Evolutionary conservation across 2,888 invertebrate genomes (phyloP).

Genomic region (Cryptus viduatorius): DNA sequence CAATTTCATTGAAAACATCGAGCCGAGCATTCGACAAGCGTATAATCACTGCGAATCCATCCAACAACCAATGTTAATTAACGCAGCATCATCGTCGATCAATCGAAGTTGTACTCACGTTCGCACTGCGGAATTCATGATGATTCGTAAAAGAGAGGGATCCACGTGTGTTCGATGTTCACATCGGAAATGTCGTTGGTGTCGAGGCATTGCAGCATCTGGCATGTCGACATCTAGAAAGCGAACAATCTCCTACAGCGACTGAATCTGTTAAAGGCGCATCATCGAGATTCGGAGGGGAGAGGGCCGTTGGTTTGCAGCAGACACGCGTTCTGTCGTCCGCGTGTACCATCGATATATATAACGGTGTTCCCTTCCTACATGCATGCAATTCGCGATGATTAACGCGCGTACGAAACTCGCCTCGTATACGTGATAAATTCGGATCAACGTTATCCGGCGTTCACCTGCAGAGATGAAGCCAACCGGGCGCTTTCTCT

Average conservation of each 20-base stretch:
- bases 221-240: conserved; percentile 35
- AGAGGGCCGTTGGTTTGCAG: conserved; percentile 14
- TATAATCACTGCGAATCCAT: conserved; percentile 30
- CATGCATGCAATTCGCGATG: conserved; percentile 53
- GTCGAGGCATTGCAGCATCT: not conserved
- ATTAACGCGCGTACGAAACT: conserved; percentile 60
- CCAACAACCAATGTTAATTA: conserved; percentile 34
- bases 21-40: conserved; percentile 13
- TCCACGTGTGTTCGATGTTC: conserved; percentile 39
- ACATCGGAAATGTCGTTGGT: conserved; percentile 28
- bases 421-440: conserved; percentile 61
- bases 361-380: conserved; percentile 6
- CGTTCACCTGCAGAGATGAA: conserved; percentile 62
- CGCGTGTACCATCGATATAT: conserved; percentile 15
- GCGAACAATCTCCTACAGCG: conserved; percentile 44
- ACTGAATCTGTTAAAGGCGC: conserved; percentile 50
- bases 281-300: not conserved
- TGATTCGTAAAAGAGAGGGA: conserved; percentile 24
- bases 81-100: conserved; percentile 25
- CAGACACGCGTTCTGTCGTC: conserved; percentile 28
- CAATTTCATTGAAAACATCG: conserved; percentile 34
- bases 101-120: conserved; percentile 28
- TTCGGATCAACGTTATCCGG: conserved; percentile 60
- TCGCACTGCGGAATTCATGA: conserved; percentile 4
- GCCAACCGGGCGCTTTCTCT: conserved; percentile 6